Percentiles rank a stretch among this genome's conserved stretches.
phyloP scores from a whole-genome alignment of 2,113 vertebrate genomes.

The Megaceryle maxima region DNA sequence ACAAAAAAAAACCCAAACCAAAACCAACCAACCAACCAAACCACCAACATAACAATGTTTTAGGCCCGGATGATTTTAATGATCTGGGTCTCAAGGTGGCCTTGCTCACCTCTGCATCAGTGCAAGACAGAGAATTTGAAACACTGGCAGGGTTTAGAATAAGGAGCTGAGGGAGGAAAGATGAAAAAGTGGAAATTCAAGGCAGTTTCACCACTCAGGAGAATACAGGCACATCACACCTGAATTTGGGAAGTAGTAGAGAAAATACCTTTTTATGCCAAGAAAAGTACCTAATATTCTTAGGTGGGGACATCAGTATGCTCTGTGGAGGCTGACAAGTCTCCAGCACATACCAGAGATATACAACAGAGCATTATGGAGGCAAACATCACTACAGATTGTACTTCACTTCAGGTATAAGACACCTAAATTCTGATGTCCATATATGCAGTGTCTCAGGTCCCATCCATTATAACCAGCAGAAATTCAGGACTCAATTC shows the following conservation, averaged over 20 bases:
- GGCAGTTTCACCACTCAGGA: not conserved
- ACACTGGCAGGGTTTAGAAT: not conserved
- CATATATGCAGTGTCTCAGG: not conserved
- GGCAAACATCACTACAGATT: not conserved
- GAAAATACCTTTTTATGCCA: not conserved
- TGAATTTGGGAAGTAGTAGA: not conserved
- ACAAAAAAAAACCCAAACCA: too few species aligned
- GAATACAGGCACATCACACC: not conserved
- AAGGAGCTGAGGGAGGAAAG: not conserved
- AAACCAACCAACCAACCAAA: too few species aligned
- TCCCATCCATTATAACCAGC: not conserved
- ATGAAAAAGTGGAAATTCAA: not conserved
- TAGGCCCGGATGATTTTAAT: not conserved
- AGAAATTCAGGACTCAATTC: not conserved
- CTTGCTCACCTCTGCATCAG: not conserved
- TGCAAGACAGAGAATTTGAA: not conserved
- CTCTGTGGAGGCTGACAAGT: not conserved
- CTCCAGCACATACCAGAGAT: not conserved
- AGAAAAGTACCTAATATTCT: not conserved
- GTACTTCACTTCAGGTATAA: not conserved
- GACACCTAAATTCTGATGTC: not conserved
- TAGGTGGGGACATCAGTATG: accelerated
- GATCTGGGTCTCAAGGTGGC: not conserved
- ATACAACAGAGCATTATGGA: not conserved
- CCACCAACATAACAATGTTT: not conserved